These are phyloP conservation scores for Maniola jurtina DNA, from an alignment of 1,140 invertebrate genomes.

Conservation along the genomic window DNA sequence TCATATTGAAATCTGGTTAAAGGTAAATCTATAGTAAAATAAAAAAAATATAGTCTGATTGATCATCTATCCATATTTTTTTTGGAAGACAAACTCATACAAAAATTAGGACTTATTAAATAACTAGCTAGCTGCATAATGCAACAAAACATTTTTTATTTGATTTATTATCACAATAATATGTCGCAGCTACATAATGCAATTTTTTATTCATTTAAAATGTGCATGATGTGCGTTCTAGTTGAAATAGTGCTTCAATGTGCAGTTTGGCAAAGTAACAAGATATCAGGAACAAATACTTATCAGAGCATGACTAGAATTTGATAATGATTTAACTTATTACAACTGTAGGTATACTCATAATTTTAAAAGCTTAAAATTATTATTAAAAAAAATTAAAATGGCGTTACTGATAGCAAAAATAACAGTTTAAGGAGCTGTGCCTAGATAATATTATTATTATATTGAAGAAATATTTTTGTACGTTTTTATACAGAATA, in stretches of 20 bases:
- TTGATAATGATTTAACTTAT: neutral
- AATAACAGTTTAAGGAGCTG: slow-evolving; percentile 8
- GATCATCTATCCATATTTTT: too few species aligned
- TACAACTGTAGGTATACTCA: neutral
- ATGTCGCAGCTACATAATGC: neutral
- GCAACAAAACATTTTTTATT: neutral
- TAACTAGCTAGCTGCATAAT: neutral
- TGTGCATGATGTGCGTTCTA: slow-evolving; percentile 9
- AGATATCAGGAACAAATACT: neutral
- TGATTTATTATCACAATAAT: neutral
- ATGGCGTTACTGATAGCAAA: neutral
- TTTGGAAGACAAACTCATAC: neutral
- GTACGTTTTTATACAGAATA: neutral
- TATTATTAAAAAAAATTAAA: neutral
- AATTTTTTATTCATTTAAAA: neutral
- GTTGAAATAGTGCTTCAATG: slow-evolving; percentile 3
- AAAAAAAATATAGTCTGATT: too few species aligned
- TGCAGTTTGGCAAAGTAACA: slow-evolving; percentile 1
- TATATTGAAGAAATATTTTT: slow-evolving; percentile 3
- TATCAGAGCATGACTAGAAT: slow-evolving; percentile 22
- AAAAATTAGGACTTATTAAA: neutral
- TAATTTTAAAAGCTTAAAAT: neutral
- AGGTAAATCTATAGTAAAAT: too few species aligned
- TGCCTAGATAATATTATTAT: neutral
- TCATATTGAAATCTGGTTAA: too few species aligned